These are phyloP conservation scores for Drosophila tristis DNA, from an alignment of 1,140 invertebrate genomes.

Conservation along the genomic window DNA sequence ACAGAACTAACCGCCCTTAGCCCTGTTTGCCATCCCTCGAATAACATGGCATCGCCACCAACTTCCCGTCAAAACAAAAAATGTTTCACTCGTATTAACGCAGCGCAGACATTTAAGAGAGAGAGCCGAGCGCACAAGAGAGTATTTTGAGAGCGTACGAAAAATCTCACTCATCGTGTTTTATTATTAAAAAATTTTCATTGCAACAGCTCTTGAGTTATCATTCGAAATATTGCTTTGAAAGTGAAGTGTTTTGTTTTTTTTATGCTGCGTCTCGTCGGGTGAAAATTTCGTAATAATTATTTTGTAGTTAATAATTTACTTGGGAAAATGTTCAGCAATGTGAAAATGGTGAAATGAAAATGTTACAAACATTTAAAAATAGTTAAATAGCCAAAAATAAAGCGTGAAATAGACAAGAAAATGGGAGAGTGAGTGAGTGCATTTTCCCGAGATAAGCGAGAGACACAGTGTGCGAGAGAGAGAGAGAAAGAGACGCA, in stretches of 20 bases:
- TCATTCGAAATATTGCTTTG: constrained; percentile 18
- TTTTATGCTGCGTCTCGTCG: constrained; percentile 17
- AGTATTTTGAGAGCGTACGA: constrained; percentile 3
- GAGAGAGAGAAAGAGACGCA: constrained; percentile 7
- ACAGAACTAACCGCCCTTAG: neutral
- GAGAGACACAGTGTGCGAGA: neutral
- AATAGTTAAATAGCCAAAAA: constrained; percentile 18
- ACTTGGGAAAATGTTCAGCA: neutral
- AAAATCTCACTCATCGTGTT: constrained; percentile 33
- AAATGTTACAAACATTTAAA: neutral
- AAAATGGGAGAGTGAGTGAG: constrained; percentile 24
- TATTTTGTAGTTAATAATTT: constrained; percentile 13
- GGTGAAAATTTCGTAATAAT: constrained; percentile 53
- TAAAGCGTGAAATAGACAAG: constrained; percentile 22
- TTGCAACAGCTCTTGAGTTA: constrained; percentile 40
- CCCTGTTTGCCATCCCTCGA: neutral
- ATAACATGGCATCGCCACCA: constrained; percentile 41
- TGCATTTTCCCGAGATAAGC: constrained; percentile 12
- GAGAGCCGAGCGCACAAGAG: too few relatives aligned
- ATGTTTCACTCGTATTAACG: constrained; percentile 11
- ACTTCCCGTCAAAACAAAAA: constrained; percentile 61
- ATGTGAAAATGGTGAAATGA: neutral
- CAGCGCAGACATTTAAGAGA: too few relatives aligned
- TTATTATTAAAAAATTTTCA: constrained; percentile 58
- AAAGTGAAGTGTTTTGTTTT: constrained; percentile 21